Conservation (phyloP, 2,888 invertebrate species). For the Philereme transversata region DNA sequence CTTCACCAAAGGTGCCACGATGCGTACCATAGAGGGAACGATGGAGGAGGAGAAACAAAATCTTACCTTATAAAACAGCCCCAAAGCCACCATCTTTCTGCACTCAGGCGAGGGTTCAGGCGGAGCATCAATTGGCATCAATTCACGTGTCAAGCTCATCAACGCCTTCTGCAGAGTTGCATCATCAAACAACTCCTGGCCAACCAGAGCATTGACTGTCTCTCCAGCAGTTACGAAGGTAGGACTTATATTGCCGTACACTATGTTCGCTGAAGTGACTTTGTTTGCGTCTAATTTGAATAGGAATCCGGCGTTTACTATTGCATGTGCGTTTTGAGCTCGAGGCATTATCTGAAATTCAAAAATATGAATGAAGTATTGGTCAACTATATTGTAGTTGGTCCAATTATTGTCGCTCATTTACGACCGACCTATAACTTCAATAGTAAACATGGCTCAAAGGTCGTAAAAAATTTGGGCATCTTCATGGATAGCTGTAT, state of each 20-base stretch:
- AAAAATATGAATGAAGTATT: too few relatives aligned
- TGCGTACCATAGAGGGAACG: too few relatives aligned
- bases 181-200: conserved; percentile 67
- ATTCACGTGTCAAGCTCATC: conserved; percentile 80
- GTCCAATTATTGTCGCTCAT: too few relatives aligned
- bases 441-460: too few relatives aligned
- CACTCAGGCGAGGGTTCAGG: conserved; percentile 88
- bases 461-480: too few relatives aligned
- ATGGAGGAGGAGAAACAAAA: not conserved
- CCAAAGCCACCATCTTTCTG: conserved; percentile 87
- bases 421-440: too few relatives aligned
- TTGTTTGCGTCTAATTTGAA: conserved; percentile 78
- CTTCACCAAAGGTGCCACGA: too few relatives aligned
- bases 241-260: conserved; percentile 86
- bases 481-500: too few relatives aligned
- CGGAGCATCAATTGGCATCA: conserved; percentile 85
- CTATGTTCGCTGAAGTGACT: conserved; percentile 81
- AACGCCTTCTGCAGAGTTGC: conserved; percentile 78
- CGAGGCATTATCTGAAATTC: conserved; percentile 87
- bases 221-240: conserved; percentile 81
- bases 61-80: conserved; percentile 91
- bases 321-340: conserved; percentile 90
- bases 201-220: conserved; percentile 80
- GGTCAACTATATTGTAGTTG: too few relatives aligned
- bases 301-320: conserved; percentile 90